These are phyloP conservation scores for Cephus sareptanus DNA, from an alignment of 2,888 invertebrate species.

Conservation along the genomic window DNA sequence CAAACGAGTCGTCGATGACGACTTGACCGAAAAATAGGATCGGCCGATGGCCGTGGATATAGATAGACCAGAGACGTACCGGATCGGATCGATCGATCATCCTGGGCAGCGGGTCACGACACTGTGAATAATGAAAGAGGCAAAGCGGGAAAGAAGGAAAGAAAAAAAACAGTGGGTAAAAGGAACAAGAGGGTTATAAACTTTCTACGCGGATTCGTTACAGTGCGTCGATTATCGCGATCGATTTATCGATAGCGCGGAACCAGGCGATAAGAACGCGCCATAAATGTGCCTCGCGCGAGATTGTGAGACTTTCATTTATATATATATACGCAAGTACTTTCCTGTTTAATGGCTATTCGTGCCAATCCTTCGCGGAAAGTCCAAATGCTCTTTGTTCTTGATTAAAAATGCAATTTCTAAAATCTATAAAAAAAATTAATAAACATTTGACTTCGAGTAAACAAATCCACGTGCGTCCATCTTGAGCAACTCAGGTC, in stretches of 20 bases:
- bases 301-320: neutral
- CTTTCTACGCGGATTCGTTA: neutral
- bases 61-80: neutral
- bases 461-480: too few relatives aligned
- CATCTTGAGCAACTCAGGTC: neutral
- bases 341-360: neutral
- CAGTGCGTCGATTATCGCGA: neutral
- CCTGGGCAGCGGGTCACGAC: neutral
- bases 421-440: neutral
- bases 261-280: neutral
- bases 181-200: neutral
- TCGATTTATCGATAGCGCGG: neutral
- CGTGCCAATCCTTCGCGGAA: neutral
- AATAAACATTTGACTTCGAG: neutral
- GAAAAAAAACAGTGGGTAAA: neutral
- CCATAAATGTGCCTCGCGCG: neutral
- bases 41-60: neutral
- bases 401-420: neutral
- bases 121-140: neutral
- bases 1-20: neutral
- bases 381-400: neutral
- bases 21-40: neutral
- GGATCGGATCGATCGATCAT: neutral
- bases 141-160: neutral
- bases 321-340: neutral